Percentiles rank a stretch among this genome's conserved stretches.
These are phyloP conservation scores for Cinara cedri DNA, from an alignment of 2,888 invertebrate genomes.

Conservation along the genomic window DNA sequence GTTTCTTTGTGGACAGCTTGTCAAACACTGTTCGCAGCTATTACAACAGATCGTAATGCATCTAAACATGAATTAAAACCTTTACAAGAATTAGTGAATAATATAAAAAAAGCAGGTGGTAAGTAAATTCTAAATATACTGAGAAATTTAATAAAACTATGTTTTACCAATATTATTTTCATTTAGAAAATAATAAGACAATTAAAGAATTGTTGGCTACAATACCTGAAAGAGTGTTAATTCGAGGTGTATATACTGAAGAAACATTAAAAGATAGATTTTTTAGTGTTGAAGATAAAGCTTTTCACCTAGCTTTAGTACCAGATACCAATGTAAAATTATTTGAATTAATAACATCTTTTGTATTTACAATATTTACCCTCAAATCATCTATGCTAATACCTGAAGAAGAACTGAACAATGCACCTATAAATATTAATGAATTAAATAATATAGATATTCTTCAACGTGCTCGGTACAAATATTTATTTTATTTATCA, in stretches of 20 bases:
- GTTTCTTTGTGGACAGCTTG: conserved; percentile 85
- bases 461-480: conserved; percentile 80
- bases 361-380: conserved; percentile 84
- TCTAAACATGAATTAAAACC: conserved; percentile 70
- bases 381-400: conserved; percentile 74
- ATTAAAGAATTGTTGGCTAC: conserved; percentile 78
- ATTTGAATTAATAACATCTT: conserved; percentile 83
- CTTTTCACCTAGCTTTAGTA: conserved; percentile 82
- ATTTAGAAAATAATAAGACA: conserved; percentile 77
- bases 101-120: conserved; percentile 79
- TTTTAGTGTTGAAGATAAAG: conserved; percentile 79
- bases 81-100: conserved; percentile 73
- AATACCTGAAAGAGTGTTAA: conserved; percentile 77
- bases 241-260: conserved; percentile 87
- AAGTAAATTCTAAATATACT: conserved; percentile 13
- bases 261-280: conserved; percentile 85
- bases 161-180: conserved; percentile 57
- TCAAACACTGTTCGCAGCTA: conserved; percentile 68
- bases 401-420: conserved; percentile 74
- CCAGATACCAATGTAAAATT: conserved; percentile 87
- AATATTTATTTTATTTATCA: conserved; percentile 62
- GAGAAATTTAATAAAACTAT: background rate
- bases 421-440: conserved; percentile 72
- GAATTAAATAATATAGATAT: conserved; percentile 86
- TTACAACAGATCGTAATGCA: conserved; percentile 39